phyloP scores from a whole-genome alignment of 2,888 invertebrate species.

The Epinotia ramella region DNA sequence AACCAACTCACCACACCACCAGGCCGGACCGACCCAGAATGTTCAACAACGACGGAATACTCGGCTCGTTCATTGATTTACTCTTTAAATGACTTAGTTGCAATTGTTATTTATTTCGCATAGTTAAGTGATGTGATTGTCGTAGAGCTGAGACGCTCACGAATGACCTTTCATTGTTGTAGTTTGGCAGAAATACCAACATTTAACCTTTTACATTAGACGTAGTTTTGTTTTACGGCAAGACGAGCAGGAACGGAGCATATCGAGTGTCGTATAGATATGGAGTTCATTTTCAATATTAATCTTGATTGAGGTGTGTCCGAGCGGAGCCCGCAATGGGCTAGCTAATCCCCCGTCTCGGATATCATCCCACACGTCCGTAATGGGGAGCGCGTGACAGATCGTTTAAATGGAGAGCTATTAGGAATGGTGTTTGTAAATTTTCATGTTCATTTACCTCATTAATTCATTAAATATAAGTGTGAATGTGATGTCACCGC shows the following conservation, averaged over 20 bases:
- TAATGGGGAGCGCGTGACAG: conserved; percentile 74
- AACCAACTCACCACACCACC: conserved; percentile 13
- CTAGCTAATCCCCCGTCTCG: conserved; percentile 27
- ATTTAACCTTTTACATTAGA: conserved; percentile 56
- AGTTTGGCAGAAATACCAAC: conserved; percentile 55
- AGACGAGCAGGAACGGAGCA: conserved; percentile 49
- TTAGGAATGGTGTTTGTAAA: conserved; percentile 55
- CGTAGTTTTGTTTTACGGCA: conserved; percentile 54
- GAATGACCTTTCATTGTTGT: conserved; percentile 49
- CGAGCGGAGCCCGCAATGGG: conserved; percentile 9
- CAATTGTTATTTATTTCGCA: conserved; percentile 26
- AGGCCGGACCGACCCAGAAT: conserved; percentile 56
- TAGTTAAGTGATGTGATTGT: conserved; percentile 20
- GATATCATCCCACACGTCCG: conserved; percentile 33
- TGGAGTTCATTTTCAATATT: conserved; percentile 15
- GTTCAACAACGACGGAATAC: conserved; percentile 57
- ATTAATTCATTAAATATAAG: conserved; percentile 67
- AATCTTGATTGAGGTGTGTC: conserved; percentile 21
- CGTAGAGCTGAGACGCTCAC: conserved; percentile 22
- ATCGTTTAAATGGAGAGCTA: conserved; percentile 50
- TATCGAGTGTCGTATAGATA: conserved; percentile 15
- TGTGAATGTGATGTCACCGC: conserved; percentile 70
- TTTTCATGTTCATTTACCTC: conserved; percentile 68
- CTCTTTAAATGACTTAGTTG: conserved; percentile 47
- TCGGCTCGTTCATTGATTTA: conserved; percentile 76